These are phyloP conservation scores for Heptranchias perlo DNA, from an alignment of 2,113 vertebrate genomes.

Conservation along the genomic window DNA sequence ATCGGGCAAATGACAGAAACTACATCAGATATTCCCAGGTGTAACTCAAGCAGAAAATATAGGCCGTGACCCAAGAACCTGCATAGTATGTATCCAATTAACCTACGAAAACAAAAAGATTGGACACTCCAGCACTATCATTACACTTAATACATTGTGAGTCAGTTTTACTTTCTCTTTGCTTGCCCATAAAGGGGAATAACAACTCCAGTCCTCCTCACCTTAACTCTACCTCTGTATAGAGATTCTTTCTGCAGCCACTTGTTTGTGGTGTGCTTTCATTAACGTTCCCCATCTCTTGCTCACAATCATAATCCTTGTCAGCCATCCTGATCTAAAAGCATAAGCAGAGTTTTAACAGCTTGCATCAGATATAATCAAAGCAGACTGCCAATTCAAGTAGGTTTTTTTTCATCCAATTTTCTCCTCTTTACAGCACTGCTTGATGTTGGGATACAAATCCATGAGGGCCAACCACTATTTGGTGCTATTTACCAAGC, in stretches of 20 bases:
- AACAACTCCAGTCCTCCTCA: neutral
- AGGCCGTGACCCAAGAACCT: neutral
- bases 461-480: neutral
- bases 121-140: neutral
- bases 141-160: neutral
- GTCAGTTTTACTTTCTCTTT: neutral
- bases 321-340: constrained; percentile 1
- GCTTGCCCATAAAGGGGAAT: neutral
- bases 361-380: neutral
- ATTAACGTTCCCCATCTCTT: neutral
- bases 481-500: no score
- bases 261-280: neutral
- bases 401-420: neutral
- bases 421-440: neutral
- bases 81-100: neutral
- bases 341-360: neutral
- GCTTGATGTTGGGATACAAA: neutral
- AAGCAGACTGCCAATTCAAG: neutral
- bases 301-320: neutral
- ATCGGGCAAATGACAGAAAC: neutral
- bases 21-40: neutral
- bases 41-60: neutral
- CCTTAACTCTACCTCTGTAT: neutral
- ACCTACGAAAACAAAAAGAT: neutral
- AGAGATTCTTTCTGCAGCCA: neutral